These are phyloP conservation scores for Patagioenas fasciata DNA, from an alignment of 2,113 vertebrate species.

Conservation along the genomic window DNA sequence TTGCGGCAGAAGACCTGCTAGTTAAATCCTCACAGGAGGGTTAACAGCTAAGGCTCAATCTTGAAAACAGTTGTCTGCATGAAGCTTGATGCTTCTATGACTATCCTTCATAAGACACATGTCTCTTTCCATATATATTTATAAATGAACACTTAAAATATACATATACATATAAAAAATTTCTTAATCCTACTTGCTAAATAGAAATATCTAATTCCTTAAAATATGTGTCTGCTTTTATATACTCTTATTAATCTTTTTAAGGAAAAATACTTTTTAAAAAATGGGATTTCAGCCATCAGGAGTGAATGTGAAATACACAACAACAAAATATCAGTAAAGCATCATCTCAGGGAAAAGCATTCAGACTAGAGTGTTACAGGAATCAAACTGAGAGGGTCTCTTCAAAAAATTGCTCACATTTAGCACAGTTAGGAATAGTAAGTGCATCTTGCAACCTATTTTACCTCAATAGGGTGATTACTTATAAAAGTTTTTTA, in stretches of 20 bases:
- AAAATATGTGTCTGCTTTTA: too few species aligned
- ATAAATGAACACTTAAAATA: background rate
- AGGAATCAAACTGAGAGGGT: background rate
- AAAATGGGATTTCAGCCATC: background rate
- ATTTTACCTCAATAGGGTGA: background rate
- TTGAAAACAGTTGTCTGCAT: background rate
- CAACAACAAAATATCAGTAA: background rate
- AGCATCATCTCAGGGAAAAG: background rate
- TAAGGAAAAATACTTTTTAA: background rate
- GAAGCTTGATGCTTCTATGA: background rate
- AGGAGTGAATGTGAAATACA: background rate
- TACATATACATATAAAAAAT: background rate
- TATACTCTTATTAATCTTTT: background rate
- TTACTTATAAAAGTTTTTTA: background rate
- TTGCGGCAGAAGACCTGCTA: background rate
- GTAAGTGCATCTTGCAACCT: accelerated
- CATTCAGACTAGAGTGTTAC: background rate
- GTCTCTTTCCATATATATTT: background rate
- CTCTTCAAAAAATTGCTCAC: background rate
- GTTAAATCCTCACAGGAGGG: background rate
- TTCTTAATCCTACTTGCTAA: background rate
- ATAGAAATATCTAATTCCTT: background rate
- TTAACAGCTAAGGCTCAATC: background rate
- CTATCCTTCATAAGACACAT: accelerated
- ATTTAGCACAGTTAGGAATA: background rate